These are phyloP conservation scores for Aplysina aerophoba DNA, from an alignment of 37 sponge, comb jelly and placozoan species.

Conservation along the genomic window DNA sequence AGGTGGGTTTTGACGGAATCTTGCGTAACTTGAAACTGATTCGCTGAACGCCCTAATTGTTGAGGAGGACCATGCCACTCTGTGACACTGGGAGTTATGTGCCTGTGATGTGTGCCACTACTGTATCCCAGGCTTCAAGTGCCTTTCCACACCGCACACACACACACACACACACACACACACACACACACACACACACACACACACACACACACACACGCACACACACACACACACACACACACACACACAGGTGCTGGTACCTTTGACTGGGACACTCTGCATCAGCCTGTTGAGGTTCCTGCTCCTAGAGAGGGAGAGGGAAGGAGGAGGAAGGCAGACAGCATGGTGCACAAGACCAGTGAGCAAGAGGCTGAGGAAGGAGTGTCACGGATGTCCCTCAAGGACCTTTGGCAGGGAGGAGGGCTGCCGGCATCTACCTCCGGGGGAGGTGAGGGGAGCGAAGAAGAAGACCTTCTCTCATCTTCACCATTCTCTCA, in stretches of 20 bases:
- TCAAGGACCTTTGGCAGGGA: slow-evolving; percentile 10
- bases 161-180: slow-evolving; percentile 19
- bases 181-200: slow-evolving; percentile 29
- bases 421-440: too few relatives aligned
- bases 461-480: not conserved
- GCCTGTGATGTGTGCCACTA: too few relatives aligned
- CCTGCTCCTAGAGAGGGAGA: not conserved
- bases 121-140: too few relatives aligned
- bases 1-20: not conserved
- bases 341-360: not conserved
- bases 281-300: not conserved
- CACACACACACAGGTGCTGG: not conserved
- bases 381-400: not conserved
- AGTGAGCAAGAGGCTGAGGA: not conserved
- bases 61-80: too few relatives aligned
- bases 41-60: too few relatives aligned
- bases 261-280: not conserved
- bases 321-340: too few relatives aligned
- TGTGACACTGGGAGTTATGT: too few relatives aligned
- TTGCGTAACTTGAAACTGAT: too few relatives aligned
- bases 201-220: not conserved
- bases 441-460: too few relatives aligned
- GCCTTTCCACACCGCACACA: too few relatives aligned
- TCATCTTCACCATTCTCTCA: slow-evolving; percentile 31
- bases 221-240: not conserved